These are phyloP conservation scores for Halocynthia aurantium DNA, from an alignment of 23 tunicate genomes.

Conservation along the genomic window DNA sequence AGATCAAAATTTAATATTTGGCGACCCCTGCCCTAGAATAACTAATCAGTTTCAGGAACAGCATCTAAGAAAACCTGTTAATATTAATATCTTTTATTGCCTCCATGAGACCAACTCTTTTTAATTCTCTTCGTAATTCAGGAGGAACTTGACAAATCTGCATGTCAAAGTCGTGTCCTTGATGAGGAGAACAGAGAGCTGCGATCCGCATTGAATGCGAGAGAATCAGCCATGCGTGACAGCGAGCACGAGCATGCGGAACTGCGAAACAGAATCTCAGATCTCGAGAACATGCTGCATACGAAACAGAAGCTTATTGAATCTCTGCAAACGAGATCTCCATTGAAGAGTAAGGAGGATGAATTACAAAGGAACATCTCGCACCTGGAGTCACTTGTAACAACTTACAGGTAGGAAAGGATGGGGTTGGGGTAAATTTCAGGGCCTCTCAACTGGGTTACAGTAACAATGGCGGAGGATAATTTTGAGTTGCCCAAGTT, in stretches of 20 bases:
- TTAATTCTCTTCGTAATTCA: no score
- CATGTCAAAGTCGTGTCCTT: slow-evolving; percentile 37
- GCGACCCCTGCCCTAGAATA: no score
- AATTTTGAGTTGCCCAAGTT: no score
- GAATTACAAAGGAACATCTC: slow-evolving; percentile 44
- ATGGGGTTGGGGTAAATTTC: no score
- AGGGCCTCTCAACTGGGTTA: no score
- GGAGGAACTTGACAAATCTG: slow-evolving; percentile 24
- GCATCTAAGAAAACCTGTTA: no score
- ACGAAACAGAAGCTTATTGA: slow-evolving; percentile 76
- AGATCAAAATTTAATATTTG: no score
- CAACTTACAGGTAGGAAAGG: slow-evolving; percentile 1
- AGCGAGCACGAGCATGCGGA: slow-evolving; percentile 64
- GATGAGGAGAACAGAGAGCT: slow-evolving; percentile 69
- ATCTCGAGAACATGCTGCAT: slow-evolving; percentile 33
- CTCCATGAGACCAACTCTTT: neutral
- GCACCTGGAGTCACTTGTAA: slow-evolving; percentile 55
- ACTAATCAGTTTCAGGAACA: no score
- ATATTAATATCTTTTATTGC: slow-evolving; percentile 8
- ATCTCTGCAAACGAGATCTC: slow-evolving; percentile 86
- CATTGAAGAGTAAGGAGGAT: slow-evolving; percentile 55
- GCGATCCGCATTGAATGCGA: slow-evolving; percentile 55
- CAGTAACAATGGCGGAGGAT: no score
- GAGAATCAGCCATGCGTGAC: slow-evolving; percentile 71
- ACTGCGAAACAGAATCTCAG: slow-evolving; percentile 42